Evolutionary conservation across 2,113 vertebrate genomes (phyloP), one percentile per base, ranked within the genome.

Genomic region (Rhagologus leucostigma): DNA sequence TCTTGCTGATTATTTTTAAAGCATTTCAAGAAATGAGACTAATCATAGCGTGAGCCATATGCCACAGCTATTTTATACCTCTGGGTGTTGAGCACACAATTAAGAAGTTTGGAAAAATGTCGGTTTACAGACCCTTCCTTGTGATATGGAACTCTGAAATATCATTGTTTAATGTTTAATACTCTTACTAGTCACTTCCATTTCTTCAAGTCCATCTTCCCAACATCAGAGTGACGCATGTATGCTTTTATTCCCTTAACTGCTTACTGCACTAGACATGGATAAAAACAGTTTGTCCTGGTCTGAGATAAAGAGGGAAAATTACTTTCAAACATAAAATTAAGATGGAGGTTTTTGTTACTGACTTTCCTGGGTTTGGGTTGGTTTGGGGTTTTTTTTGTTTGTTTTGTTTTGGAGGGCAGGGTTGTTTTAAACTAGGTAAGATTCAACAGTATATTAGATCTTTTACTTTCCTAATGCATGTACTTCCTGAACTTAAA

Each of bases 1-100:
- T 71, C 41, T 76, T 44, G 16, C 42, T n/a, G 74, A 80, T 86
- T 83, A 79, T 88, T 93, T 97, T 81, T 83, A 74, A 89, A 84
- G 9, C 35, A 50, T 71, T 91, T 90, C 32, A 69, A 76, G 76
- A 65, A 90, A 83, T 55, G 35, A 85, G 44, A 65, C 37, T 88
- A 92, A 85, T 91, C 69, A 76, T 53, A 74, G 50, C 1, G 0
- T 49, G 71, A 89, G 71, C 67, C 83, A 79, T 77, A 95, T 87
- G 92, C 73, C 56, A 47, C 2, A 39, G 79, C 42, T 93, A 77
- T 90, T 93, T 94, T 86, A 80, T 70, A 92, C 23, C 47, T 55
- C 62, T 47, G 59, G 4, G 39, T 52, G 50, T 46, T 80, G 46
- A 91, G 56, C 27, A 55, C n/a, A 44, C 5, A 56, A 65, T 44